Conservation (phyloP, 2,797 vertebrate genomes). For the Leucoraja ocellata region DNA sequence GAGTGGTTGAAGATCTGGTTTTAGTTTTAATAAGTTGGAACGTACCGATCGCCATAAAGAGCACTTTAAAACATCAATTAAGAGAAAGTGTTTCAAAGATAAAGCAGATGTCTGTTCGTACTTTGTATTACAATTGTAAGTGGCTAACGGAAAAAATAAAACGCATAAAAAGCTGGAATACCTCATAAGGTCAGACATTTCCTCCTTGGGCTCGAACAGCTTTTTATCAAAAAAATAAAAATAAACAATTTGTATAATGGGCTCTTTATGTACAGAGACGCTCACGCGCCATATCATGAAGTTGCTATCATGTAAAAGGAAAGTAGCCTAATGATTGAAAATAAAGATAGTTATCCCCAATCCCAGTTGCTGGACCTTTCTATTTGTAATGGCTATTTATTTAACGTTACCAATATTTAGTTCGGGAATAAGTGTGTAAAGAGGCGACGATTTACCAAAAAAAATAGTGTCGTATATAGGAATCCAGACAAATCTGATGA, state of each 20-base stretch:
- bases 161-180: not conserved
- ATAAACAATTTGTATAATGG: not conserved
- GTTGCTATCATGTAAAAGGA: not conserved
- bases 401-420: not conserved
- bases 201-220: not conserved
- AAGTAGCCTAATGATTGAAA: slow-evolving; percentile 23
- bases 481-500: not conserved
- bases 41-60: slow-evolving; percentile 29
- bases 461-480: not conserved
- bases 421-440: not conserved
- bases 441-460: not conserved
- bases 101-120: slow-evolving; percentile 3
- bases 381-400: not conserved
- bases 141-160: slow-evolving; percentile 30
- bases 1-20: not conserved
- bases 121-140: slow-evolving; percentile 11
- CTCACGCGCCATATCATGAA: not conserved
- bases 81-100: slow-evolving; percentile 20
- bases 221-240: not conserved
- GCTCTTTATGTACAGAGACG: not conserved
- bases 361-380: not conserved
- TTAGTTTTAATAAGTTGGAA: slow-evolving; percentile 24
- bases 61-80: slow-evolving; percentile 31
- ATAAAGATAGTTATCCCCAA: not conserved
- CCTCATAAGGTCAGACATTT: slow-evolving; percentile 26